Evolutionary conservation across 2,888 invertebrate genomes (phyloP).

Genomic region (Clusia tigrina): DNA sequence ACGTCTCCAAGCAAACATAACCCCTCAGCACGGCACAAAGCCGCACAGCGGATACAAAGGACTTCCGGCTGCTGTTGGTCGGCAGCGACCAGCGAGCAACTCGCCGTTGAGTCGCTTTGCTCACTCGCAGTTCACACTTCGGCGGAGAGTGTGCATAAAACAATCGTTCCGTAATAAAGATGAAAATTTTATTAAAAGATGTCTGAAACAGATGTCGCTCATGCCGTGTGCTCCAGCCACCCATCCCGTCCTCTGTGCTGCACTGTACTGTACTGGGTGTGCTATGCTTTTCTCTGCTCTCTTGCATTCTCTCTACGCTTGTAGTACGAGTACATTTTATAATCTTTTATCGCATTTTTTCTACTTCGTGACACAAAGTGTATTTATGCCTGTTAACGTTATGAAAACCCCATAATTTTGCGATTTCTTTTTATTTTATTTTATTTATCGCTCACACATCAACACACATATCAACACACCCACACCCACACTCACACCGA

Average conservation of each 20-base stretch:
- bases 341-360: slow-evolving; percentile 66
- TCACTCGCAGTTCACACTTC: not conserved
- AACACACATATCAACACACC: slow-evolving; percentile 8
- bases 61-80: slow-evolving; percentile 7
- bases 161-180: slow-evolving; percentile 66
- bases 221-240: slow-evolving; percentile 30
- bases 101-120: slow-evolving; percentile 22
- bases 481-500: slow-evolving; percentile 27
- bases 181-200: slow-evolving; percentile 67
- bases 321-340: slow-evolving; percentile 57
- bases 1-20: too few species aligned
- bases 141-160: slow-evolving; percentile 55
- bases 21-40: slow-evolving; percentile 38
- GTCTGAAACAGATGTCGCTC: slow-evolving; percentile 65
- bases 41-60: not conserved
- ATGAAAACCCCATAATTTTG: slow-evolving; percentile 60
- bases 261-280: slow-evolving; percentile 15
- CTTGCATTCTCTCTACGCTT: slow-evolving; percentile 17
- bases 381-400: slow-evolving; percentile 57
- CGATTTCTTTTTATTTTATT: slow-evolving; percentile 37
- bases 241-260: slow-evolving; percentile 17
- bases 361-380: slow-evolving; percentile 62
- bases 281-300: slow-evolving; percentile 22
- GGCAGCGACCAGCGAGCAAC: slow-evolving; percentile 15
- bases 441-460: too few species aligned